Evolutionary conservation across 2,797 vertebrate genomes (phyloP).

Genomic region (Neoniphon sammara): DNA sequence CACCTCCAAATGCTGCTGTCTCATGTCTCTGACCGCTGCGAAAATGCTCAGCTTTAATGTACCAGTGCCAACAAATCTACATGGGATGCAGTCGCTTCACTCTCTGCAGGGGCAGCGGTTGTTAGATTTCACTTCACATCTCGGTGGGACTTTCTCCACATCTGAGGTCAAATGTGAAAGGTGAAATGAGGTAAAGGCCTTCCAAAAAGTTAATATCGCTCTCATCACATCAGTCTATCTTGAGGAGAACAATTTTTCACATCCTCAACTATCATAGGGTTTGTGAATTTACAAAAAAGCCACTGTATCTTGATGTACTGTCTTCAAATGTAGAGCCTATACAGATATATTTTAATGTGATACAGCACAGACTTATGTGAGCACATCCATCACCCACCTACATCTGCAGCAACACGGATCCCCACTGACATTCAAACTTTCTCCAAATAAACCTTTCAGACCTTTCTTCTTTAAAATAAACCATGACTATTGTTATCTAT

Average conservation of each 20-base stretch:
- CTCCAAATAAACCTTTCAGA: background rate
- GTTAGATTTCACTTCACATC: constrained; percentile 27
- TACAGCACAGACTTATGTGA: background rate
- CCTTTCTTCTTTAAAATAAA: background rate
- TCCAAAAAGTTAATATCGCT: background rate
- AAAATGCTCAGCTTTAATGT: constrained; percentile 17
- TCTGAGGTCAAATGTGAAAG: constrained; percentile 17
- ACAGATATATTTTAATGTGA: background rate
- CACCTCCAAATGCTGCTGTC: background rate
- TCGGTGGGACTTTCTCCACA: background rate
- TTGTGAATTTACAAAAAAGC: background rate
- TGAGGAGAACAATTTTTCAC: background rate
- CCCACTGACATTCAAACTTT: background rate
- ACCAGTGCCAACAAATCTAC: constrained; percentile 7
- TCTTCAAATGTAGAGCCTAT: background rate
- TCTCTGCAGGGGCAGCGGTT: constrained; percentile 19
- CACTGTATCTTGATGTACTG: background rate
- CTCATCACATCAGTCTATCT: background rate
- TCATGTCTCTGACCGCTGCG: constrained; percentile 13
- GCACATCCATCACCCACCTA: background rate
- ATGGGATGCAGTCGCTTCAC: background rate
- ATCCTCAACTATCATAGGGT: background rate
- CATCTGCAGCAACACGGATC: background rate
- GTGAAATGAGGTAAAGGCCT: background rate
- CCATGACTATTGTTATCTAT: background rate